phyloP scores from a whole-genome alignment of 2,797 vertebrate species.

The Silurus aristotelis region DNA sequence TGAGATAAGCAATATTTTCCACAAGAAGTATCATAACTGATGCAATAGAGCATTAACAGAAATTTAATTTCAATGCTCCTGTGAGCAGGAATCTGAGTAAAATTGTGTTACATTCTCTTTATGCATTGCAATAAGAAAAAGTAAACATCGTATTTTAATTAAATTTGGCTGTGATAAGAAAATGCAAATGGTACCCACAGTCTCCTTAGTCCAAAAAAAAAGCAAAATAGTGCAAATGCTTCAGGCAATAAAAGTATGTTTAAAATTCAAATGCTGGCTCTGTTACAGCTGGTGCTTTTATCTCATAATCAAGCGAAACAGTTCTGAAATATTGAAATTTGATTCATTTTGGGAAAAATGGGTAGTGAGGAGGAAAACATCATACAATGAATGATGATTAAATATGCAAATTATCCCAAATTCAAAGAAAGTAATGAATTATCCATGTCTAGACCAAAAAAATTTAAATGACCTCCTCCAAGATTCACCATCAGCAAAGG shows the following conservation, averaged over 20 bases:
- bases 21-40: background rate
- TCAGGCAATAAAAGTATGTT: conserved; percentile 18
- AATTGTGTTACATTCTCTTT: background rate
- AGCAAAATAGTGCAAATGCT: background rate
- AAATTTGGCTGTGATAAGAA: background rate
- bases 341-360: background rate
- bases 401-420: conserved; percentile 12
- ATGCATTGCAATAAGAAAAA: conserved; percentile 9
- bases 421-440: background rate
- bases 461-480: background rate
- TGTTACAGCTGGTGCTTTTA: conserved; percentile 15
- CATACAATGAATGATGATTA: background rate
- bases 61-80: background rate
- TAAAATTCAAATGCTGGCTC: conserved; percentile 2
- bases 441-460: background rate
- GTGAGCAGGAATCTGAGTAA: background rate
- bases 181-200: conserved; percentile 10
- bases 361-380: background rate
- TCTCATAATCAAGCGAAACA: conserved; percentile 2
- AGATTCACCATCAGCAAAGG: background rate
- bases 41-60: background rate
- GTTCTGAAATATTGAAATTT: conserved; percentile 1
- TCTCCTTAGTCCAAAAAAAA: conserved; percentile 4
- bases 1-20: conserved; percentile 12
- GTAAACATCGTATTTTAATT: conserved; percentile 15